Conservation (phyloP, 2,888 invertebrate species). For the Steinernema scapterisci region DNA sequence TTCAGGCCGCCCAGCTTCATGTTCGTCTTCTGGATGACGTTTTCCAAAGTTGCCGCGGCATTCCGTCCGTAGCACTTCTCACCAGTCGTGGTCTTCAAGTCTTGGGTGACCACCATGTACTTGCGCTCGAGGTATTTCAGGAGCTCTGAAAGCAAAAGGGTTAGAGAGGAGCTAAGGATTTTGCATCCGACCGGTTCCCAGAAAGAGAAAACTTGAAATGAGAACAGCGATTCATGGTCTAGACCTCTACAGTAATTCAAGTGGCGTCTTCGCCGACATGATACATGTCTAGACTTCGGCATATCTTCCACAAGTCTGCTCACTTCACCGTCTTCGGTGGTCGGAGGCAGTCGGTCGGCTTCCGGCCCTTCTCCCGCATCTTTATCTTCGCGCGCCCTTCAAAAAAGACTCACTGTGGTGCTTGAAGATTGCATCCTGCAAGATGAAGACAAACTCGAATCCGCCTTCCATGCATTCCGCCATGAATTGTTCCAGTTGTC, state of each 20-base stretch:
- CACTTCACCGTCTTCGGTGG: no score
- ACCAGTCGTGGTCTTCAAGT: background rate
- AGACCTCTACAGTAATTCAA: no score
- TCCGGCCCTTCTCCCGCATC: no score
- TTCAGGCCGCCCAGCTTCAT: slow-evolving; percentile 38
- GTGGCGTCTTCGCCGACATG: no score
- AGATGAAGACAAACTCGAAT: background rate
- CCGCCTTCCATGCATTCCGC: background rate
- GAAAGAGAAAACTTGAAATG: no score
- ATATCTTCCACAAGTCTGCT: no score
- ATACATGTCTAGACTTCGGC: no score
- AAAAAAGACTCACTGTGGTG: background rate
- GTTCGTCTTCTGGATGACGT: slow-evolving; percentile 37
- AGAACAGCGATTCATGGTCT: no score
- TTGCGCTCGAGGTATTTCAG: slow-evolving; percentile 24
- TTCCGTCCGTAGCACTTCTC: background rate
- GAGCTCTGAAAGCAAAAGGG: background rate
- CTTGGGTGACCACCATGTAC: slow-evolving; percentile 29
- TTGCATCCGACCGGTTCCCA: no score
- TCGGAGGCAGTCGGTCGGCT: no score
- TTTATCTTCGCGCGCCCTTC: background rate
- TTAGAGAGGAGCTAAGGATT: background rate
- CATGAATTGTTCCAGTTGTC: background rate
- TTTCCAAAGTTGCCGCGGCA: slow-evolving; percentile 30
- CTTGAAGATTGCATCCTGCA: background rate